Conservation (phyloP, 53 echinoderm and acorn worm species). For the Henricia sp. region DNA sequence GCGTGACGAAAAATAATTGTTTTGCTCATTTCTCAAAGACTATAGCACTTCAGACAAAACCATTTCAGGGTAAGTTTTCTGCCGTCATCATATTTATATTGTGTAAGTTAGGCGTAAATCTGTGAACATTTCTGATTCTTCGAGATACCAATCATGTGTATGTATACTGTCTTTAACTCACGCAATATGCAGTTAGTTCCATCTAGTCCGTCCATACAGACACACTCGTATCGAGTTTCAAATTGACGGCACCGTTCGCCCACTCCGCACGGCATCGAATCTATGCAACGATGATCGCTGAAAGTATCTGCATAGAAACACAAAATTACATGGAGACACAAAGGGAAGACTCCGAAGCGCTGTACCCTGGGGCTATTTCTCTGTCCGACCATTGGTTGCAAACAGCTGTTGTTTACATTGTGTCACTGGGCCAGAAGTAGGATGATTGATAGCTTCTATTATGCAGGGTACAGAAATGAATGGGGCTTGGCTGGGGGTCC, state of each 20-base stretch:
- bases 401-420: too few relatives aligned
- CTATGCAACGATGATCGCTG: not conserved
- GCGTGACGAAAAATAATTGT: not conserved
- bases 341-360: too few relatives aligned
- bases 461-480: too few relatives aligned
- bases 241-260: slow-evolving; percentile 31
- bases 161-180: too few relatives aligned
- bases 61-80: not conserved
- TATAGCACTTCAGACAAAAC: not conserved
- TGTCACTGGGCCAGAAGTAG: too few relatives aligned
- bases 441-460: too few relatives aligned
- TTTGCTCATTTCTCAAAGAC: not conserved
- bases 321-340: not conserved
- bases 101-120: not conserved
- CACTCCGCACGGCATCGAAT: not conserved
- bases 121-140: too few relatives aligned
- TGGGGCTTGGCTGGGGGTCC: too few relatives aligned
- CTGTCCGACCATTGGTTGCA: too few relatives aligned
- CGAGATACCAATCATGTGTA: too few relatives aligned
- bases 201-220: slow-evolving; percentile 5
- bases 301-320: slow-evolving; percentile 8
- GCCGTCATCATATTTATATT: not conserved
- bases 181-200: not conserved
- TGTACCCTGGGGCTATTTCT: too few relatives aligned
- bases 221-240: slow-evolving; percentile 1